Percentiles rank a stretch among this genome's conserved stretches.
Conservation (phyloP, 2,797 vertebrate genomes). For the Propithecus perrieri region DNA sequence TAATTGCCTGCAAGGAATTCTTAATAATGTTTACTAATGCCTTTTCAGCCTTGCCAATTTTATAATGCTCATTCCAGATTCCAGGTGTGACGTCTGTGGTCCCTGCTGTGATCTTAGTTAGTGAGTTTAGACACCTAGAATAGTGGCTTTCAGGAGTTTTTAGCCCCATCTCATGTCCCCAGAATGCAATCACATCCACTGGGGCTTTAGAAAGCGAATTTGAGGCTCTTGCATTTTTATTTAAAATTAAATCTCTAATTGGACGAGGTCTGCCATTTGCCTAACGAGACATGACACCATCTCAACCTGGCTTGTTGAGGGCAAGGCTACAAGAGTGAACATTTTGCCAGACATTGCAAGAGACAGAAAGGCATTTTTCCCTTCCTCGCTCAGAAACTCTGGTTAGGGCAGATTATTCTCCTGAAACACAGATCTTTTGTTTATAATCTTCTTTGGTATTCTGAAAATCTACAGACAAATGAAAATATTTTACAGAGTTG, state of each 20-base stretch:
- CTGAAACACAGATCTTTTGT: constrained; percentile 66
- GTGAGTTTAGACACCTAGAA: constrained; percentile 78
- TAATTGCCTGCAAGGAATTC: constrained; percentile 88
- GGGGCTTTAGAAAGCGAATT: constrained; percentile 69
- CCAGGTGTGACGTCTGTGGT: constrained; percentile 85
- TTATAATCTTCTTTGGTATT: constrained; percentile 62
- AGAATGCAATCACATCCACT: constrained; percentile 82
- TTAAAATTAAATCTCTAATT: constrained; percentile 69
- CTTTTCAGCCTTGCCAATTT: constrained; percentile 86
- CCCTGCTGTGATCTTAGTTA: constrained; percentile 83
- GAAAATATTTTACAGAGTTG: constrained; percentile 67
- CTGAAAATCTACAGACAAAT: constrained; percentile 69
- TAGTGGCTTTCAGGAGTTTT: constrained; percentile 83
- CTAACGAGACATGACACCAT: neutral
- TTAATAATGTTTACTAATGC: constrained; percentile 89
- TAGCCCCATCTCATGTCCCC: constrained; percentile 87
- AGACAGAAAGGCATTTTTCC: constrained; percentile 13
- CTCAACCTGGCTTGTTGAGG: neutral
- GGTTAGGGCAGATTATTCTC: constrained; percentile 58
- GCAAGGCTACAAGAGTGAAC: neutral
- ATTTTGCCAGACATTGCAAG: constrained; percentile 40
- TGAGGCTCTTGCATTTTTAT: constrained; percentile 48
- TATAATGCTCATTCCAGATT: constrained; percentile 84
- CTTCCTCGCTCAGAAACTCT: neutral
- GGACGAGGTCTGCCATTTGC: constrained; percentile 53